Base-by-base conservation (phyloP, 2,113 vertebrate species). In the Cinclus mexicanus region DNA sequence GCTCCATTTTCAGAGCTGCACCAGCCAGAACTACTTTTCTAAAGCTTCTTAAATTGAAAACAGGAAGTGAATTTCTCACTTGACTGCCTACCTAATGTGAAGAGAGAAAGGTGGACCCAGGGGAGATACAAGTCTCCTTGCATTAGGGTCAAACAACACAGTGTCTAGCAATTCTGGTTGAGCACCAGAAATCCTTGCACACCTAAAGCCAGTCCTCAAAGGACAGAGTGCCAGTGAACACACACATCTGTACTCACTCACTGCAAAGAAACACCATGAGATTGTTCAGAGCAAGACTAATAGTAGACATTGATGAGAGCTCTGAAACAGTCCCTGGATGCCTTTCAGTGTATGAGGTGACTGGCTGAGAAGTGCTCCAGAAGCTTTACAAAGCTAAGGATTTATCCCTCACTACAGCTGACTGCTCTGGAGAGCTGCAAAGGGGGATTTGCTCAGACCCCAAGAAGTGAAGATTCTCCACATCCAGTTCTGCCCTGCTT, bases 1-100 rank as follows among this genome's bases (percentile, higher is more conserved):
- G 63, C 71, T 88, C 80, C 72, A 14, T 20, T 25, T 15, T 15
- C 24, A 50, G 21, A 85, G 42, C 67, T 4, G 0, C n/a, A 24
- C 29, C 52, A 74, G 42, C 76, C 80, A 83, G 64, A 90, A 75
- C 35, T 28, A 7, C 80, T 64, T 77, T 46, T 79, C 71, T 91
- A 29, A 47, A 59, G 49, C 10, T 2, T 44, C 55, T 75, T 35
- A 31, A 35, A 75, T 49, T 74, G 80, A 92, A 94, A 93, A 89
- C 80, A 90, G 83, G 94, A 92, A 90, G 72, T 15, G 29, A 82
- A 53, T 83, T 70, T 84, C 86, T 95, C 60, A 56, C 83, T 91
- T 90, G 69, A 87, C 89, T 94, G 86, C 91, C 46, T 52, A 26
- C 52, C 49, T 75, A 19, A 47, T 6, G 26, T 12, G 72, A 84